Evolutionary conservation across 2,797 vertebrate species (phyloP).

Genomic region (Melanogrammus aeglefinus): DNA sequence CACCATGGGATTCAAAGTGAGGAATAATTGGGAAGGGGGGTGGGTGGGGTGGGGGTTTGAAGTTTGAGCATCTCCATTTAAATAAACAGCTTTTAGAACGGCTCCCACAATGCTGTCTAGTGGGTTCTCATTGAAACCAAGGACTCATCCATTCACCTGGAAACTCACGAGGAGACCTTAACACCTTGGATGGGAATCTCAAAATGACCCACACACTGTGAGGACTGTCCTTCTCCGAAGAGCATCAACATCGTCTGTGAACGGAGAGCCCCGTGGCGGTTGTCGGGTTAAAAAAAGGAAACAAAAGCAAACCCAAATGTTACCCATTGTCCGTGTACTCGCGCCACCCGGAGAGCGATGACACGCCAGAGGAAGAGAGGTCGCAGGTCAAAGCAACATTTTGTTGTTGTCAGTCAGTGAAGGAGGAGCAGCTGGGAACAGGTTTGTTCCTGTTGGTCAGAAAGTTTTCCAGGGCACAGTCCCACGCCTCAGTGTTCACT

Average conservation of each 20-base stretch:
- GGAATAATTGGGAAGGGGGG: conserved; percentile 53
- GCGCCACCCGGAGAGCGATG: not conserved
- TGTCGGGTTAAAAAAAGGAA: conserved; percentile 44
- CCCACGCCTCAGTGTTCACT: conserved; percentile 42
- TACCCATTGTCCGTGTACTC: conserved; percentile 18
- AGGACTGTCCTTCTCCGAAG: conserved; percentile 48
- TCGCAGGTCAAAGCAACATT: conserved; percentile 61
- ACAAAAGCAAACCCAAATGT: not conserved
- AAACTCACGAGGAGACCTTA: not conserved
- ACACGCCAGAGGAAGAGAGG: conserved; percentile 15
- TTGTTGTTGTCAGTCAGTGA: conserved; percentile 51
- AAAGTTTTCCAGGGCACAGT: conserved; percentile 55
- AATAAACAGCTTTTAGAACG: conserved; percentile 55
- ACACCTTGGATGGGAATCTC: not conserved
- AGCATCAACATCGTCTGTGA: conserved; percentile 57
- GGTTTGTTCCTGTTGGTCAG: conserved; percentile 48
- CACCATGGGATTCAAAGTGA: conserved; percentile 50
- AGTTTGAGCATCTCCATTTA: conserved; percentile 61
- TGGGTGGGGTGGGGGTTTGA: conserved; percentile 56
- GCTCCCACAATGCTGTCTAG: conserved; percentile 45
- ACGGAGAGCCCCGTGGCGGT: conserved; percentile 75
- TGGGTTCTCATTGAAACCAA: conserved; percentile 54
- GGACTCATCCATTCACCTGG: conserved; percentile 39
- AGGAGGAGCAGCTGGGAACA: conserved; percentile 70
- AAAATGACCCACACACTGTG: conserved; percentile 48